Evolutionary conservation across 2,113 vertebrate species (phyloP).

Genomic region (Vireo altiloquus): DNA sequence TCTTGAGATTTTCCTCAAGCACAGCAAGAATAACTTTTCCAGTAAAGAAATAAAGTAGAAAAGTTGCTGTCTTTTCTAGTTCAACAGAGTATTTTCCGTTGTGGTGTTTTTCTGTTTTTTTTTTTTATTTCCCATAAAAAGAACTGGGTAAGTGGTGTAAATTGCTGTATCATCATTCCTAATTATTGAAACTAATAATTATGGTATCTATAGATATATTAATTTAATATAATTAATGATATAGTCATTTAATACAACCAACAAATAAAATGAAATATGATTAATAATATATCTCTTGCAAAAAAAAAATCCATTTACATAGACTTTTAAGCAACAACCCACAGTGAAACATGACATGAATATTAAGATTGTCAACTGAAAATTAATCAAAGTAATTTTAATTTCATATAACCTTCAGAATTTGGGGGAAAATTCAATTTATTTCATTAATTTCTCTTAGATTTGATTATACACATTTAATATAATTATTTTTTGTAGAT

Average conservation of each 20-base stretch:
- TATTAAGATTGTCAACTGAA: not conserved
- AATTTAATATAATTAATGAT: not conserved
- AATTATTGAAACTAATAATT: not conserved
- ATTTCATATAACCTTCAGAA: not conserved
- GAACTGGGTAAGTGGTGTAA: not conserved
- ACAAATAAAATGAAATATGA: not conserved
- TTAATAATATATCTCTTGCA: not conserved
- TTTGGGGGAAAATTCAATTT: not conserved
- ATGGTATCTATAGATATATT: not conserved
- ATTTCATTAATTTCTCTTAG: not conserved
- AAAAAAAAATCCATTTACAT: not conserved
- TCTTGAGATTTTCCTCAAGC: not conserved
- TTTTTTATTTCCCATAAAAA: not conserved
- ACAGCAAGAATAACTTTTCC: not conserved
- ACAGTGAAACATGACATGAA: not conserved
- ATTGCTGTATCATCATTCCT: accelerated
- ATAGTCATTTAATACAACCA: not conserved
- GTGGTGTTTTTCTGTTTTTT: not conserved
- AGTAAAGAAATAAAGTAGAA: not conserved
- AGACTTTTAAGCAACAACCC: not conserved
- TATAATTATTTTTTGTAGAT: not conserved
- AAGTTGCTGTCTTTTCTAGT: not conserved
- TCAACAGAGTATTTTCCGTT: not conserved
- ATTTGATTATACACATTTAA: not conserved
- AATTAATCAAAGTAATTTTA: not conserved